Percentiles rank a stretch among this genome's conserved stretches.
Evolutionary conservation across 2,888 invertebrate species (phyloP).

Genomic region (Oligia latruncula): DNA sequence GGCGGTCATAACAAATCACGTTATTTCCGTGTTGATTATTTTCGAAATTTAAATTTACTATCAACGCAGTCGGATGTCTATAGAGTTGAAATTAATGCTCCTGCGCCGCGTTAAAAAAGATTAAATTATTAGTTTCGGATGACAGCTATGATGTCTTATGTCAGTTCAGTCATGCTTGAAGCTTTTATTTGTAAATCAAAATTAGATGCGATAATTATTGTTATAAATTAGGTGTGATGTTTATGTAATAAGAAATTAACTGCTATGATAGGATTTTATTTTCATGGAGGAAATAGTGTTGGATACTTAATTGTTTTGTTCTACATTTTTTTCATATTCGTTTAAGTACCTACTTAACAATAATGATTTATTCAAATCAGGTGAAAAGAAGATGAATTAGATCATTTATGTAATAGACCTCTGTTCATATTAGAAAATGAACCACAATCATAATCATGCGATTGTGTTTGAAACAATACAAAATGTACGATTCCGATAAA

Average conservation of each 20-base stretch:
- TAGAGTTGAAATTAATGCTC: slow-evolving; percentile 44
- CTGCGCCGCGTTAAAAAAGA: slow-evolving; percentile 52
- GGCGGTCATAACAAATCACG: slow-evolving; percentile 67
- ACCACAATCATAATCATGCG: background rate
- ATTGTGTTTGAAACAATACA: slow-evolving; percentile 14
- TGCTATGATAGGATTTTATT: background rate
- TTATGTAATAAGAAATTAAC: background rate
- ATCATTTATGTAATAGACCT: background rate
- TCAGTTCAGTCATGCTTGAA: slow-evolving; percentile 38
- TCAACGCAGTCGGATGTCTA: slow-evolving; percentile 46
- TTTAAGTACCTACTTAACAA: background rate
- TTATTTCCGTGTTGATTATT: slow-evolving; percentile 64
- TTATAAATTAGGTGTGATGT: slow-evolving; percentile 6
- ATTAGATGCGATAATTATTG: slow-evolving; percentile 9
- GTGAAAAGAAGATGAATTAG: background rate
- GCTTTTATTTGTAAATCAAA: slow-evolving; percentile 45
- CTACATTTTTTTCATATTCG: background rate
- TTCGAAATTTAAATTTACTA: slow-evolving; percentile 60
- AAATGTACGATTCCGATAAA: slow-evolving; percentile 19
- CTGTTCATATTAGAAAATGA: background rate
- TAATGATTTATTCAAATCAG: no score
- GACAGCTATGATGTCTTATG: slow-evolving; percentile 54
- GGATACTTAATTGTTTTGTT: no score
- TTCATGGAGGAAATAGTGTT: no score
- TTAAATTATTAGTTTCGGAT: slow-evolving; percentile 60